Conservation (phyloP, 2,797 vertebrate species). For the Amazona ochrocephala region DNA sequence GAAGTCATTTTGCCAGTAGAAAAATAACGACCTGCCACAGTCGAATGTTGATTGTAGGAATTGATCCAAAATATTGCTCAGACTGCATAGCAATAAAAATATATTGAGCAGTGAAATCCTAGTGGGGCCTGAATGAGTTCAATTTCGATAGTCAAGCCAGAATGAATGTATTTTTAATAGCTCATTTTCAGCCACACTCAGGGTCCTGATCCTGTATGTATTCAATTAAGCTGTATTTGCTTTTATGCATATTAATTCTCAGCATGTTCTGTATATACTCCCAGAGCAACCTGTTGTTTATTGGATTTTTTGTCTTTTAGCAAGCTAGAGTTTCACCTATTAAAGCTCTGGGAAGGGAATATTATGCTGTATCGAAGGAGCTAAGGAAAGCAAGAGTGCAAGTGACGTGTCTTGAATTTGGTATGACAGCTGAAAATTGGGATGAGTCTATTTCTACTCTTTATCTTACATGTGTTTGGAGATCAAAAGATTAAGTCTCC, state of each 20-base stretch:
- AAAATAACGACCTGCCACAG: not conserved
- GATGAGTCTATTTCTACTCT: not conserved
- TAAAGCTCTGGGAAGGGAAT: not conserved
- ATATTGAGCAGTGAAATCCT: conserved; percentile 17
- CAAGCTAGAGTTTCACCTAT: not conserved
- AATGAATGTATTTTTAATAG: not conserved
- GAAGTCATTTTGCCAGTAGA: not conserved
- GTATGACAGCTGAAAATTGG: not conserved
- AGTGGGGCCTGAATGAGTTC: not conserved
- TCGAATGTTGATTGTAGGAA: conserved; percentile 35
- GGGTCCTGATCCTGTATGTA: not conserved
- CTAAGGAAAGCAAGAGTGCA: not conserved
- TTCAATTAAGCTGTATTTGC: not conserved
- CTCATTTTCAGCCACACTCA: not conserved
- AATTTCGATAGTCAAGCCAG: not conserved
- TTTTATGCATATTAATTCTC: not conserved
- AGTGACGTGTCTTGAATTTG: not conserved
- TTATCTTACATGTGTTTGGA: not conserved
- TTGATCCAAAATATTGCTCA: conserved; percentile 41
- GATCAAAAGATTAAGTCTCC: not conserved
- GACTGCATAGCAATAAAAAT: not conserved
- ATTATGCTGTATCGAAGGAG: not conserved
- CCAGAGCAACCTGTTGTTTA: not conserved
- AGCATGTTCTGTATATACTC: not conserved
- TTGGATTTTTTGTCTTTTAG: not conserved